Percentiles rank a stretch among this genome's conserved stretches.
These are phyloP conservation scores for Pseudochirops cupreus DNA, from an alignment of 2,797 vertebrate genomes.

Conservation along the genomic window DNA sequence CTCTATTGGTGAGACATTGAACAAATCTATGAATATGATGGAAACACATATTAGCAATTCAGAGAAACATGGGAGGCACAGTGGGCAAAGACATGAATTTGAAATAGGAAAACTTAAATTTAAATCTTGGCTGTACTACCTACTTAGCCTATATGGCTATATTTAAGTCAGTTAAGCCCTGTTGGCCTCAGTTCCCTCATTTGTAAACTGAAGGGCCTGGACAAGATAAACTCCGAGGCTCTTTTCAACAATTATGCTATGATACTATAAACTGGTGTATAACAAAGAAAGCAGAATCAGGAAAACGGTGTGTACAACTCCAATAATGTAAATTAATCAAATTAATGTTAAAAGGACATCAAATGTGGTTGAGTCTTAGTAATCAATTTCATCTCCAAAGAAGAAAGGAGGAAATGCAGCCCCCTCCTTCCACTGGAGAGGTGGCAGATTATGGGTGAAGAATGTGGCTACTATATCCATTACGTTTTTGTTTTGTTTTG, in stretches of 20 bases:
- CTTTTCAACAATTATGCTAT: neutral
- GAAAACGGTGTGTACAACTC: neutral
- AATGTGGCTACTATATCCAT: neutral
- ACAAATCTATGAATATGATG: neutral
- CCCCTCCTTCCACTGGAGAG: neutral
- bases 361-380: neutral
- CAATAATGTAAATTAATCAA: neutral
- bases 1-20: neutral
- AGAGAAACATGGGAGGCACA: neutral
- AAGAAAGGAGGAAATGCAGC: neutral
- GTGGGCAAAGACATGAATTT: neutral
- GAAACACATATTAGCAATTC: neutral
- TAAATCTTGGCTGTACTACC: neutral
- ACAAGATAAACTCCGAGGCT: neutral
- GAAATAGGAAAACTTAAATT: neutral
- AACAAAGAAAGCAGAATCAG: neutral
- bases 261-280: neutral
- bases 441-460: neutral
- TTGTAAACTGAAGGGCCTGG: neutral
- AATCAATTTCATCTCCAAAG: neutral
- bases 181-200: neutral
- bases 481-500: too few relatives aligned
- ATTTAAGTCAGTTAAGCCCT: neutral
- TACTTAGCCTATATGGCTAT: neutral
- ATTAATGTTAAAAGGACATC: neutral